Base-by-base conservation (phyloP, 2,888 invertebrate genomes). In the Agrotis clavis region DNA sequence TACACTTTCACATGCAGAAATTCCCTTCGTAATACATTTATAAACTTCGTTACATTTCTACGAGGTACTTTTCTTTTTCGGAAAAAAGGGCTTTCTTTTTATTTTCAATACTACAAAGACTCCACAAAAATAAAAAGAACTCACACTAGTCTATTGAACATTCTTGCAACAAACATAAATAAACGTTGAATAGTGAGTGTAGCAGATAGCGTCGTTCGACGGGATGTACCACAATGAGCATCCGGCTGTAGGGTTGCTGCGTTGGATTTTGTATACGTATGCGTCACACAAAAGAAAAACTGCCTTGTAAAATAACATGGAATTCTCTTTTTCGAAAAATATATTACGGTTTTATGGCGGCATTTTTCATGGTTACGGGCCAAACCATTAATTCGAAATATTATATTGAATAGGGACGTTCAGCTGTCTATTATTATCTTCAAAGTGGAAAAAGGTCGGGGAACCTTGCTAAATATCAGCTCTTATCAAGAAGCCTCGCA, bases 21-120 rank as follows among this genome's bases (percentile, higher is more conserved):
- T 71, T 25, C 66, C 68, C 77, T 35, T 59, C 50, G 72, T 71
- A 83, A 81, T 80, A 59, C 73, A 45, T 30, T 4, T 19, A 30
- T 9, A 14, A n/a, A 4, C 13, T 4, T 1, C 2, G 1, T n/a
- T 13, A 9, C 2, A 19, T 45, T 47, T 11, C 45, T 47, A 21
- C 11, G 9, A 11, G 45, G 2, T 30, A 13, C 5, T 19, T 60
- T 41, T 16, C 16, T 59, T 11, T 59, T 19, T 59, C 21, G 21
- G 21, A 21, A 14, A 53, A 53, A 16, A 21, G 5, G 21, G 21
- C 14, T 14, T 0, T 16, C 9, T 5, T 7, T 19, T 11, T 19
- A 16, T 66, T 30, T 50, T 11, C 19, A 19, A 7, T 19, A 6
- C 9, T 45, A 50, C 18, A 6, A 41, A 3, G 16, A 6, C 16